A percentile compares a stretch with the other conserved stretches of the same genome.
These are phyloP conservation scores for Aromia moschata DNA, from an alignment of 2,888 invertebrate genomes.

Conservation along the genomic window DNA sequence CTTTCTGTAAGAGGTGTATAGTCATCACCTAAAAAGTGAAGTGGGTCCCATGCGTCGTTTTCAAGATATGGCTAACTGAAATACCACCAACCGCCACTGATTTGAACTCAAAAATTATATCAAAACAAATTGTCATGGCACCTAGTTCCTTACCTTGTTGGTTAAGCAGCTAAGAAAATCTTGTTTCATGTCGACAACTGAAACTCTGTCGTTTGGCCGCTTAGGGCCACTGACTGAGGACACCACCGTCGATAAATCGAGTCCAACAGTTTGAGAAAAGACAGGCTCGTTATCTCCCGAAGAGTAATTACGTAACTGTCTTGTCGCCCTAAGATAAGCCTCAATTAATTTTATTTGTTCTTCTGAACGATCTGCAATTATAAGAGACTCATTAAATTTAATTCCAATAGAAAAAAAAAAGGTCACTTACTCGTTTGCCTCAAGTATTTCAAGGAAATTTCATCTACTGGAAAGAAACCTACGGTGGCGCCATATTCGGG, in stretches of 20 bases:
- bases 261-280: constrained; percentile 83
- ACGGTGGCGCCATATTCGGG: constrained; percentile 98
- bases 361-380: constrained; percentile 75
- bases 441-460: constrained; percentile 82
- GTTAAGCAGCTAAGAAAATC: constrained; percentile 88
- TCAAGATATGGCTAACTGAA: too few species aligned
- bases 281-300: constrained; percentile 81
- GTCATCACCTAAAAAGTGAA: too few species aligned
- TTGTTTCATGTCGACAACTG: constrained; percentile 87
- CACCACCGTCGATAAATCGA: constrained; percentile 89
- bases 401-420: too few species aligned
- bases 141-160: constrained; percentile 90
- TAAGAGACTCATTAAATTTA: too few species aligned
- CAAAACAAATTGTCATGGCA: too few species aligned
- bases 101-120: too few species aligned
- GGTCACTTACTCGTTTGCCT: constrained; percentile 78
- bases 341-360: constrained; percentile 82
- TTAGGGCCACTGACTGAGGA: constrained; percentile 98
- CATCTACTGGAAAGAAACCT: constrained; percentile 93
- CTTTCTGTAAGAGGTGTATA: too few species aligned
- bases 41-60: too few species aligned
- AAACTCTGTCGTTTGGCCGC: constrained; percentile 94
- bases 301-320: constrained; percentile 85
- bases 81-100: too few species aligned
- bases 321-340: constrained; percentile 81